phyloP scores from a whole-genome alignment of 23 tunicate genomes.

The Halocynthia roretzi region DNA sequence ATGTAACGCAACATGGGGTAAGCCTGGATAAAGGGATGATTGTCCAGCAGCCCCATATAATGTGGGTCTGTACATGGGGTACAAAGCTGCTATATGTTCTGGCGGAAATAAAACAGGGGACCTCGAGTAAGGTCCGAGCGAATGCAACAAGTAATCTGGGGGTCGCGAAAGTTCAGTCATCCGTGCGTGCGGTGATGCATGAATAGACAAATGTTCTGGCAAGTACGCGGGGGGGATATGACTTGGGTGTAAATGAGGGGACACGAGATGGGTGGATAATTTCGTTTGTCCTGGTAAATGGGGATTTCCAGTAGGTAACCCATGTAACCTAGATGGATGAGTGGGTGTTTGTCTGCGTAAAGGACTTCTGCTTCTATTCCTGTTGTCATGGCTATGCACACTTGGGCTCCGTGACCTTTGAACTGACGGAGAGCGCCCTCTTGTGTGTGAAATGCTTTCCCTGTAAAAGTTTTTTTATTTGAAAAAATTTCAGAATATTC shows the following conservation, averaged over 20 bases:
- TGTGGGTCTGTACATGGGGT: constrained; percentile 1
- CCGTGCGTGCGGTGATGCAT: constrained; percentile 13
- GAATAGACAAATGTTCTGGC: not conserved
- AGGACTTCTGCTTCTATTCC: not conserved
- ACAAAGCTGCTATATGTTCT: constrained; percentile 13
- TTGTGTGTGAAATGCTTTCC: not conserved
- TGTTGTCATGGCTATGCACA: not conserved
- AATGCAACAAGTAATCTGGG: constrained; percentile 41
- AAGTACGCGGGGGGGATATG: constrained; percentile 9
- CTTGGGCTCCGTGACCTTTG: constrained; percentile 18
- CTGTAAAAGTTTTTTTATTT: too few species aligned
- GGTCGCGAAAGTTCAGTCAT: constrained; percentile 68
- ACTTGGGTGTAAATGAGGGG: not conserved
- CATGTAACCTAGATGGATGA: constrained; percentile 2
- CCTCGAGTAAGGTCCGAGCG: constrained; percentile 4
- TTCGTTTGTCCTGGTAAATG: constrained; percentile 12
- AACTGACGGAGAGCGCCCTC: not conserved
- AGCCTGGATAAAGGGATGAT: constrained; percentile 31
- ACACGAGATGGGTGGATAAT: not conserved
- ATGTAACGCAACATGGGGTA: constrained; percentile 34
- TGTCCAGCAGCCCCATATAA: constrained; percentile 4
- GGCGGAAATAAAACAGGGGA: constrained; percentile 24
- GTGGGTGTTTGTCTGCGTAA: not conserved
- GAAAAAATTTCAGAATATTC: too few species aligned
- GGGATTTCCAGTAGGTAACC: not conserved